Conservation (phyloP, 2,888 invertebrate genomes). For the Dastarcus helophoroides region DNA sequence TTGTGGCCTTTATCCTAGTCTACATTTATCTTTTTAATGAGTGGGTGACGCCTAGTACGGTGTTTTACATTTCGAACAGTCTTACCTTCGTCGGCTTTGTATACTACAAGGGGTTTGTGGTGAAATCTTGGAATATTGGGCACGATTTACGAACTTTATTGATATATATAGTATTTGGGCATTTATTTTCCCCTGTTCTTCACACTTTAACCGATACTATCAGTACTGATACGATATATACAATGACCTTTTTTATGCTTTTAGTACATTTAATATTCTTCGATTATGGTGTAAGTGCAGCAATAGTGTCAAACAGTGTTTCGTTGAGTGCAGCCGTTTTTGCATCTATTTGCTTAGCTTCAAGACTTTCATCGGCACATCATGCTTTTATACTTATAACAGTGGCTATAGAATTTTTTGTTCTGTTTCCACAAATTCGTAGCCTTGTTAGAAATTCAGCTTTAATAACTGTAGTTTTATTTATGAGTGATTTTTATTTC, state of each 20-base stretch:
- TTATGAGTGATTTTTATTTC: conserved; percentile 40
- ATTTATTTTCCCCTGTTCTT: conserved; percentile 79
- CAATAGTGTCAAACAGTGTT: conserved; percentile 81
- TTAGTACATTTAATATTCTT: conserved; percentile 80
- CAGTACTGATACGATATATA: conserved; percentile 95
- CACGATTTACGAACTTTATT: conserved; percentile 67
- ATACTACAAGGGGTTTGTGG: conserved; percentile 39
- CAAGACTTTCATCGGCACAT: conserved; percentile 71
- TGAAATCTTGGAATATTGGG: conserved; percentile 26
- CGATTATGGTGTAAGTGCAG: conserved; percentile 80
- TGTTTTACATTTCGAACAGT: conserved; percentile 47
- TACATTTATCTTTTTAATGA: conserved; percentile 64
- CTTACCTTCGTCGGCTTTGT: conserved; percentile 52
- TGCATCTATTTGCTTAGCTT: conserved; percentile 89
- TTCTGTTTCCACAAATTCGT: conserved; percentile 73
- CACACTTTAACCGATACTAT: conserved; percentile 94
- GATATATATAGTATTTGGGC: conserved; percentile 77
- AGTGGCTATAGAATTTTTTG: conserved; percentile 78
- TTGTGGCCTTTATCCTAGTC: conserved; percentile 59
- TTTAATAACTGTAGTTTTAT: conserved; percentile 41
- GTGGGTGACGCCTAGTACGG: conserved; percentile 49
- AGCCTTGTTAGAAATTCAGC: conserved; percentile 47
- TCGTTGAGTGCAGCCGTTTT: conserved; percentile 93
- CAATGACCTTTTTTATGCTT: conserved; percentile 81
- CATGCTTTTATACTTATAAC: conserved; percentile 87